phyloP scores from a whole-genome alignment of 2,797 vertebrate genomes.

The Micrastur ruficollis region DNA sequence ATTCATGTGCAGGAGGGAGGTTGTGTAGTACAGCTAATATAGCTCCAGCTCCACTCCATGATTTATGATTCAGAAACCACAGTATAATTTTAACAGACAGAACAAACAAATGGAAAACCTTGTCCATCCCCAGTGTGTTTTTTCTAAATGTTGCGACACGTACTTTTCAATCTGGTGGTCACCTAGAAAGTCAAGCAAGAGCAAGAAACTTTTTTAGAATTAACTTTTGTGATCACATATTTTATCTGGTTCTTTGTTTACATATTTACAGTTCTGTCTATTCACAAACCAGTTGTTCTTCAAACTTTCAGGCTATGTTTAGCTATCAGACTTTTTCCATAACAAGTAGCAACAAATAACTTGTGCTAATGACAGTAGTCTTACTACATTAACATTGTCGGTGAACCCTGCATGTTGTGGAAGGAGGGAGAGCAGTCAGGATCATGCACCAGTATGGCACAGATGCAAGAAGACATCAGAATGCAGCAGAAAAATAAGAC shows the following conservation, averaged over 20 bases:
- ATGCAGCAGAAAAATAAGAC: not conserved
- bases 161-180: conserved; percentile 58
- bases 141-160: conserved; percentile 37
- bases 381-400: not conserved
- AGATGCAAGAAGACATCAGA: not conserved
- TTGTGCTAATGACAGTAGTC: not conserved
- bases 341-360: not conserved
- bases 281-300: not conserved
- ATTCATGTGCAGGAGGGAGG: conserved; percentile 43
- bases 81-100: conserved; percentile 42
- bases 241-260: not conserved
- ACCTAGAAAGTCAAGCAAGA: conserved; percentile 38
- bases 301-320: not conserved
- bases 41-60: conserved; percentile 48
- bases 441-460: accelerated
- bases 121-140: not conserved
- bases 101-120: conserved; percentile 40
- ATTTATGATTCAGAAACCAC: conserved; percentile 61
- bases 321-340: not conserved
- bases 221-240: not conserved
- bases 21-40: conserved; percentile 19
- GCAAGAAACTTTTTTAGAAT: conserved; percentile 1
- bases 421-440: not conserved
- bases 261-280: not conserved
- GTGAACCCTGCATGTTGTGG: not conserved